Evolutionary conservation across 1,140 invertebrate species (phyloP).

Genomic region (Drosophila subpulchrella): DNA sequence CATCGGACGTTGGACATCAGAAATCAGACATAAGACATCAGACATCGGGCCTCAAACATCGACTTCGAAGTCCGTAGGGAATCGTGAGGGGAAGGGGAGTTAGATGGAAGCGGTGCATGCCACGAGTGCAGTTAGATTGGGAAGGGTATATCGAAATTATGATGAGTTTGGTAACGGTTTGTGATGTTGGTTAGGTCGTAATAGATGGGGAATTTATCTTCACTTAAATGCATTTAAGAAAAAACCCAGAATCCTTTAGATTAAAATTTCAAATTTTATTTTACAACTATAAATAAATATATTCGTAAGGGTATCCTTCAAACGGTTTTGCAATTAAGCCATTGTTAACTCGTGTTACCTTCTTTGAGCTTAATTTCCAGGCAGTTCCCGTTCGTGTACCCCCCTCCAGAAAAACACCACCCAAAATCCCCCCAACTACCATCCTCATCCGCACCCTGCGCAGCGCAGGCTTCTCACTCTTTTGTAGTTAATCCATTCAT

Average conservation of each 20-base stretch:
- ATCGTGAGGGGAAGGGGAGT: conserved; percentile 38
- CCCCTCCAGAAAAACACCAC: neutral
- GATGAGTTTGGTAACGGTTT: neutral
- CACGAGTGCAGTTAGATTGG: conserved; percentile 16
- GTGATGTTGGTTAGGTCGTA: too few species aligned
- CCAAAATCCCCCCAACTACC: neutral
- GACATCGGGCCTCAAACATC: conserved; percentile 38
- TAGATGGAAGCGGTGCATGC: conserved; percentile 23
- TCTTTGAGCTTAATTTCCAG: conserved; percentile 51
- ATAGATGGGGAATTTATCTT: too few species aligned
- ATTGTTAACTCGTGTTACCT: conserved; percentile 48
- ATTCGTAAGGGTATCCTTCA: conserved; percentile 9
- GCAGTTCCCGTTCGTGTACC: conserved; percentile 36
- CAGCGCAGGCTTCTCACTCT: conserved; percentile 72
- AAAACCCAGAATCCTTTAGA: too few species aligned
- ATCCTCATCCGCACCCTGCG: conserved; percentile 61
- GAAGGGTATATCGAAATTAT: conserved; percentile 9
- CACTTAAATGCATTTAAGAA: too few species aligned
- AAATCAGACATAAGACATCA: conserved; percentile 14
- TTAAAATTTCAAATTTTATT: too few species aligned
- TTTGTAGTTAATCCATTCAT: conserved; percentile 83
- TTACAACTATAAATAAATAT: neutral
- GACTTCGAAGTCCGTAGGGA: conserved; percentile 70
- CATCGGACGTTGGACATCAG: conserved; percentile 12
- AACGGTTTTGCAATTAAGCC: neutral